phyloP scores from a whole-genome alignment of 2,113 vertebrate species.

The Istiophorus platypterus region DNA sequence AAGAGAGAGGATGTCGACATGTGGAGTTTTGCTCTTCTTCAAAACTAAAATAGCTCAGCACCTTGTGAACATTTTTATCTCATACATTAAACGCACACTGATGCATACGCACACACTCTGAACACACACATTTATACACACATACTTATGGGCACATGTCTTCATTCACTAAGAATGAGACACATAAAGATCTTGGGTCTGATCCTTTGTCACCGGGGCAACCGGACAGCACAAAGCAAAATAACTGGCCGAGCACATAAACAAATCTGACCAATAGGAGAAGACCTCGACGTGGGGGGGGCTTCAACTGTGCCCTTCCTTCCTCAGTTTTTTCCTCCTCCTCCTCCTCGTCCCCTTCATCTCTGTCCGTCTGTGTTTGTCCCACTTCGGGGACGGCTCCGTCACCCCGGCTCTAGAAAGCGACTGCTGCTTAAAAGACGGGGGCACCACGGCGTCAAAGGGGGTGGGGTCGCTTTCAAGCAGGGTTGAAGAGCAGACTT shows the following conservation, averaged over 20 bases:
- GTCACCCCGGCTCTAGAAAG: constrained; percentile 12
- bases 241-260: constrained; percentile 7
- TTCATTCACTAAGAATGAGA: too few species aligned
- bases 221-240: constrained; percentile 32
- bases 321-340: background rate
- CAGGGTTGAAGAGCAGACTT: background rate
- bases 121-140: too few species aligned
- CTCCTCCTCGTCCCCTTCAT: background rate
- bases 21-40: too few species aligned
- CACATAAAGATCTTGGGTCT: background rate
- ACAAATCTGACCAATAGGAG: constrained; percentile 37
- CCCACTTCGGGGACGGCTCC: constrained; percentile 20
- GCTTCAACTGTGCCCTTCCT: background rate
- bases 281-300: background rate
- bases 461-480: constrained; percentile 12
- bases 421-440: constrained; percentile 6
- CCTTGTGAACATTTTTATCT: background rate
- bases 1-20: background rate
- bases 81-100: too few species aligned
- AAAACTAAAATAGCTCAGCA: too few species aligned
- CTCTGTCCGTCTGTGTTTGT: constrained; percentile 10
- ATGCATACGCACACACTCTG: too few species aligned
- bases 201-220: constrained; percentile 56
- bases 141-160: too few species aligned
- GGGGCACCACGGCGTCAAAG: background rate